These are phyloP conservation scores for Chymomyza amoena DNA, from an alignment of 2,888 invertebrate genomes.

Conservation along the genomic window DNA sequence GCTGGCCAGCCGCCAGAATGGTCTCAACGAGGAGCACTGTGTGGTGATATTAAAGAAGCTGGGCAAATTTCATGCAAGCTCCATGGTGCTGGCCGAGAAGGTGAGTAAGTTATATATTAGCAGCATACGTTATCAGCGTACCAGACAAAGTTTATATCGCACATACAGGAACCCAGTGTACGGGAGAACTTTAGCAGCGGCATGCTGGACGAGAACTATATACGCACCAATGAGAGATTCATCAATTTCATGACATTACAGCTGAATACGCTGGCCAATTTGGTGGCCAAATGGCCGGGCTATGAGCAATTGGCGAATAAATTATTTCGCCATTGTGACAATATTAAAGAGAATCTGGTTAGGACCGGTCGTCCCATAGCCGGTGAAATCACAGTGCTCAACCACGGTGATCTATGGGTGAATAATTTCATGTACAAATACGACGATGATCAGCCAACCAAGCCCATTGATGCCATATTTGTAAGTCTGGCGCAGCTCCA, in stretches of 20 bases:
- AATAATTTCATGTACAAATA: conserved; percentile 81
- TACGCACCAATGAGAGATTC: conserved; percentile 72
- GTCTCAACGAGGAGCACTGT: conserved; percentile 81
- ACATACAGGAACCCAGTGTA: conserved; percentile 66
- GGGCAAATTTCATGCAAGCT: conserved; percentile 81
- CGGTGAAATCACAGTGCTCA: conserved; percentile 79
- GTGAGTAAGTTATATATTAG: conserved; percentile 66
- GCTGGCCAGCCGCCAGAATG: conserved; percentile 80
- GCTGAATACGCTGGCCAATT: conserved; percentile 72
- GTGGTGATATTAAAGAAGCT: conserved; percentile 80
- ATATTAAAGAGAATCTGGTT: conserved; percentile 74
- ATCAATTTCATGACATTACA: conserved; percentile 71
- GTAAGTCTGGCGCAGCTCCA: conserved; percentile 68
- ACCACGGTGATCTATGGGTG: conserved; percentile 81
- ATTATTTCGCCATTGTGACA: conserved; percentile 73
- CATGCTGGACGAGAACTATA: conserved; percentile 75
- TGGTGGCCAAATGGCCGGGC: conserved; percentile 79
- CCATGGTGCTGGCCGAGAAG: conserved; percentile 80
- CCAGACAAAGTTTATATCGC: not conserved
- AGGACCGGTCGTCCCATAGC: conserved; percentile 63
- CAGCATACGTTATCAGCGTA: not conserved
- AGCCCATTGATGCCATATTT: conserved; percentile 78
- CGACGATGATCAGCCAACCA: conserved; percentile 64
- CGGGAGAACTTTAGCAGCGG: conserved; percentile 70
- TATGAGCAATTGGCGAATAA: conserved; percentile 78